Base-by-base conservation (phyloP, 92 coral and sea anemone genomes). In the Siderastrea radians region DNA sequence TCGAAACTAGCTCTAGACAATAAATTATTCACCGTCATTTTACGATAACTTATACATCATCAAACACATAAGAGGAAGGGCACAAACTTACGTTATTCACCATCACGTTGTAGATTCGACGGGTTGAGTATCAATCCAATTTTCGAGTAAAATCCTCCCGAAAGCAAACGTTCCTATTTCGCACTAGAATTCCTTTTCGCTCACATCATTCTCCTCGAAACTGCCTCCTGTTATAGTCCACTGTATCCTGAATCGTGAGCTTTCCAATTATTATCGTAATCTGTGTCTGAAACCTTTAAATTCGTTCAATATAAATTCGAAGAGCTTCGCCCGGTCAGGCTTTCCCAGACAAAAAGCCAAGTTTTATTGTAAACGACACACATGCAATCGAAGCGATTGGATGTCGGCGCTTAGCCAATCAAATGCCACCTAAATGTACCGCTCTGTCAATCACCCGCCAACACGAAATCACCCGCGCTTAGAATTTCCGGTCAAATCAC, bases 351-450 rank as follows among this genome's bases (percentile, higher is more conserved):
- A 93, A 91, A 93, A 93, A 93, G 93, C 95, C 84, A 90, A 86
- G 91, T 89, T 91, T 91, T 86, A 89, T 93, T 93, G 91, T 89
- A 86, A 86, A 91, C 91, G 95, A 90, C 93, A 95, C 98, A 93
- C 98, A 95, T 95, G 98, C 96, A 95, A 85, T 89, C 85, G 89
- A 95, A 95, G 80, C 93, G 98, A 95, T 95, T 95, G 98, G 98
- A 88, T 93, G 96, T 95, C 96, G 91, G 61, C 52, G 84, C 87
- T 88, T 95, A 71, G 65, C 98, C 98, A 95, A 95, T 95, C 98
- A 95, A 69, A 72, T 83, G 78, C 67, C 93, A 51, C 72, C 90
- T 79, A 90, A 91, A 82, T 93, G 94, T 95, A 95, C 94, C 92
- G 92, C 93, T 69, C 78, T 95, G 96, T 95, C 98, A 95, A 95